Conservation (phyloP, 2,797 vertebrate species). For the Semotilus atromaculatus region DNA sequence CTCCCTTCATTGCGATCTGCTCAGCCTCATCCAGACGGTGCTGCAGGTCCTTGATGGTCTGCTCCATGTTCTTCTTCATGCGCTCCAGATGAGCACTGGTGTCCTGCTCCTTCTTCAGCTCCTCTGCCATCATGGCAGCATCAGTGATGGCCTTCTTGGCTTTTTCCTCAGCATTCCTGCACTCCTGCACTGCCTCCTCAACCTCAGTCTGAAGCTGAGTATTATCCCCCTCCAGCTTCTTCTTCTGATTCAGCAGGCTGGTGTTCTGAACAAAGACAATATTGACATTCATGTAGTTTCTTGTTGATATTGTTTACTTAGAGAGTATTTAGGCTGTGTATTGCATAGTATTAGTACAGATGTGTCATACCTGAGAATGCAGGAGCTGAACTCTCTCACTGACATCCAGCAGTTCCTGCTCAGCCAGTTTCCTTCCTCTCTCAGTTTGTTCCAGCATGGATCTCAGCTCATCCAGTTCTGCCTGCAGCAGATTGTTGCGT, state of each 20-base stretch:
- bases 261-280: not conserved
- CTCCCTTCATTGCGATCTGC: slow-evolving; percentile 89
- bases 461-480: slow-evolving; percentile 74
- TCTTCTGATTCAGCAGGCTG: slow-evolving; percentile 70
- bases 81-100: slow-evolving; percentile 68
- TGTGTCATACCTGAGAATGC: not conserved
- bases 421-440: slow-evolving; percentile 78
- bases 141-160: slow-evolving; percentile 58
- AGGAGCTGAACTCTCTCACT: slow-evolving; percentile 70
- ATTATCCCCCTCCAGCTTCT: slow-evolving; percentile 82
- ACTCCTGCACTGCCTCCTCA: slow-evolving; percentile 70
- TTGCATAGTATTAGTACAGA: too few species aligned
- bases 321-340: too few species aligned
- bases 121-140: slow-evolving; percentile 76
- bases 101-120: slow-evolving; percentile 80
- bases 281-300: not conserved
- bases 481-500: slow-evolving; percentile 77
- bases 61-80: slow-evolving; percentile 65
- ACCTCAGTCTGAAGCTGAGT: slow-evolving; percentile 83
- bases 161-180: slow-evolving; percentile 91
- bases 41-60: slow-evolving; percentile 72
- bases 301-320: not conserved
- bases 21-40: slow-evolving; percentile 79
- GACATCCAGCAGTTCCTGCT: slow-evolving; percentile 77
- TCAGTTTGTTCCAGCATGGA: slow-evolving; percentile 73